Conservation (phyloP, 2,113 vertebrate genomes). For the Salvelinus alpinus region DNA sequence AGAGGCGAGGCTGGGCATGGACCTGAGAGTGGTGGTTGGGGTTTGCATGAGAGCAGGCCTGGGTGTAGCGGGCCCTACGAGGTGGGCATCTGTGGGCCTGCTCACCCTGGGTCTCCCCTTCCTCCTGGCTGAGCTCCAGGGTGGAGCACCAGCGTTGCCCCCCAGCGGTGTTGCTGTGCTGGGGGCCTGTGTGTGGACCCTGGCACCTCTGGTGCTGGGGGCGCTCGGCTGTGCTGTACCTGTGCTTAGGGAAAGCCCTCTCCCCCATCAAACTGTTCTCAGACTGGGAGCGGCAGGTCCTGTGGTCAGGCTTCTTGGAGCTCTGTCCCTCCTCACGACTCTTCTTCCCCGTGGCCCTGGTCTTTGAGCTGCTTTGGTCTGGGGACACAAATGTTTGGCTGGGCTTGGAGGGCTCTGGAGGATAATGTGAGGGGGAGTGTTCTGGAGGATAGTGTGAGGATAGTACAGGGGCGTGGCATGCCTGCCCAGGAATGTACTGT, state of each 20-base stretch:
- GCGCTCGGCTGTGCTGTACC: conserved; percentile 78
- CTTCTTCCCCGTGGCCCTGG: conserved; percentile 64
- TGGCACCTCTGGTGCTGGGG: conserved; percentile 43
- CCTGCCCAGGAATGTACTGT: conserved; percentile 78
- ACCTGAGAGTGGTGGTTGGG: conserved; percentile 41
- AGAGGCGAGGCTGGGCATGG: conserved; percentile 44
- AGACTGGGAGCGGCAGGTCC: conserved; percentile 80
- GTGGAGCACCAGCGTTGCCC: conserved; percentile 84
- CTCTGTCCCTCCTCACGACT: conserved; percentile 70
- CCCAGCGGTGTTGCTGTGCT: conserved; percentile 39
- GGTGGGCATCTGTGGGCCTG: conserved; percentile 45
- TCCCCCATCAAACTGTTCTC: conserved; percentile 82
- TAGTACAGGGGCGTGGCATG: conserved; percentile 59
- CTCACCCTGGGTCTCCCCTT: conserved; percentile 46
- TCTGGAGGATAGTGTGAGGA: conserved; percentile 45
- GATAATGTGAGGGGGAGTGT: too few relatives aligned
- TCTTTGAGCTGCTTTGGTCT: conserved; percentile 54
- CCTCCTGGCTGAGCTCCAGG: conserved; percentile 83
- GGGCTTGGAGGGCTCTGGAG: conserved; percentile 50
- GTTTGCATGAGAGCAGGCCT: background rate
- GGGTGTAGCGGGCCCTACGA: conserved; percentile 49
- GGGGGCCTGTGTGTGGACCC: conserved; percentile 53
- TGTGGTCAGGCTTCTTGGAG: conserved; percentile 67
- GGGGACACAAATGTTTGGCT: conserved; percentile 42
- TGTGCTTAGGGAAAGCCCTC: conserved; percentile 64